Percentiles rank a stretch among this genome's conserved stretches.
These are phyloP conservation scores for Dascyllus trimaculatus DNA, from an alignment of 2,113 vertebrate species.

Conservation along the genomic window DNA sequence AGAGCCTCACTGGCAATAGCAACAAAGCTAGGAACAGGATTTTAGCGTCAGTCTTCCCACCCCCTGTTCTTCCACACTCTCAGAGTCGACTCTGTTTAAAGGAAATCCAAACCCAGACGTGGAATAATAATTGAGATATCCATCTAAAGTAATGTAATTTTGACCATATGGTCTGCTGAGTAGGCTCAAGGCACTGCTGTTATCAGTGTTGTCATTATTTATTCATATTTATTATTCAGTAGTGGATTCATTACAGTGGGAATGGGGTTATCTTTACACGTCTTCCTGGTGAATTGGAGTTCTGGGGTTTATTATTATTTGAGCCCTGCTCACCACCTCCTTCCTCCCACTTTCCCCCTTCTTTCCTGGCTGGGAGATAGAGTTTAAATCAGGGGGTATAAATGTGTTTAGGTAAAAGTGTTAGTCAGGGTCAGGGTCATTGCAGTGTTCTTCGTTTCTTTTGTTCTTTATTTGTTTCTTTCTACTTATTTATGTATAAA, in stretches of 20 bases:
- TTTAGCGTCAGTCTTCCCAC: slow-evolving; percentile 43
- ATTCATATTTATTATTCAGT: slow-evolving; percentile 65
- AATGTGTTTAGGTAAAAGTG: slow-evolving; percentile 53
- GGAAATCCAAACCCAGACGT: slow-evolving; percentile 74
- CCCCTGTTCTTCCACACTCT: neutral
- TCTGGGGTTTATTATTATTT: slow-evolving; percentile 60
- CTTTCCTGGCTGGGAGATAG: slow-evolving; percentile 26
- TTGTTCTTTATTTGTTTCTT: neutral
- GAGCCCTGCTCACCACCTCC: slow-evolving; percentile 22
- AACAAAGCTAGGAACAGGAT: slow-evolving; percentile 1
- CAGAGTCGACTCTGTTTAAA: slow-evolving; percentile 62
- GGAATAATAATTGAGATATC: slow-evolving; percentile 73
- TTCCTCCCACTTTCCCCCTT: slow-evolving; percentile 27
- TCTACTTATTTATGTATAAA: neutral
- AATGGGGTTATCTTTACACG: slow-evolving; percentile 56
- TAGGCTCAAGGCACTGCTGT: neutral
- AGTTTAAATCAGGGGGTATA: neutral
- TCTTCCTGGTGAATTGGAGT: slow-evolving; percentile 36
- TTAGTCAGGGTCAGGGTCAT: too few species aligned
- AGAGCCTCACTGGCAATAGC: neutral
- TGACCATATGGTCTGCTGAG: slow-evolving; percentile 72
- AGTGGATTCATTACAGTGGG: slow-evolving; percentile 55
- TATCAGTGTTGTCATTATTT: slow-evolving; percentile 54
- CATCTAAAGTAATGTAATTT: slow-evolving; percentile 78
- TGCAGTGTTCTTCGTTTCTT: neutral